Base-by-base conservation (phyloP, 1,140 invertebrate species). In the Neodiprion fabricii region DNA sequence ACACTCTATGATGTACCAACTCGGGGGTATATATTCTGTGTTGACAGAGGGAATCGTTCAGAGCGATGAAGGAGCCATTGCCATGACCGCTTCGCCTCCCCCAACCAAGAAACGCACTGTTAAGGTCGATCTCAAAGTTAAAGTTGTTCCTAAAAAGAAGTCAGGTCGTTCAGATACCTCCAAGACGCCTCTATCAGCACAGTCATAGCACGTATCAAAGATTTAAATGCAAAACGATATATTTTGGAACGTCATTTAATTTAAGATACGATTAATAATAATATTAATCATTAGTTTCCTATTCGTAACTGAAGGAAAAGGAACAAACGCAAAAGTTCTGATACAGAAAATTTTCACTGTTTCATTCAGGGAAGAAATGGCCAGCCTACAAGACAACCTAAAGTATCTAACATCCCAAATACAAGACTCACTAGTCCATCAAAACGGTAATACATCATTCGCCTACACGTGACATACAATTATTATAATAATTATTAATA, bases 121-220 rank as follows among this genome's bases (percentile, higher is more conserved):
- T 83, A 95, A 94, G 89, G 91, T 95, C 84, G 93, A 95, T 89
- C 92, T 95, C 80, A 94, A 92, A 89, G 92, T 95, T 79, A 94
- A 94, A 87, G 87, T 95, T 83, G 91, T 93, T 84, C 93, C 93
- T 67, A 94, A 91, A 89, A 84, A 84, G 84, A 87, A 87, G 81
- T 83, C 80, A 70, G 78, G 79, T 77, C 79, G 76, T 72, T 75
- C 81, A 76, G 79, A 83, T 79, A 79, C 79, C 80, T 80, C 81
- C 76, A 83, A 79, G 81, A 79, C 84, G 80, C 84, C 85, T 87
- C 83, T 86, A 83, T 85, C 81, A 85, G 80, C 85, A 85, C 84
- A 85, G 84, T 82, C 84, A 82, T 85, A 85, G 82, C 73, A 76
- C 65, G 61, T 71, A 71, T 49, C 71, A 70, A 67, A n/a, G 73